phyloP scores from a whole-genome alignment of 2,797 vertebrate genomes.

The Centroberyx gerrardi region DNA sequence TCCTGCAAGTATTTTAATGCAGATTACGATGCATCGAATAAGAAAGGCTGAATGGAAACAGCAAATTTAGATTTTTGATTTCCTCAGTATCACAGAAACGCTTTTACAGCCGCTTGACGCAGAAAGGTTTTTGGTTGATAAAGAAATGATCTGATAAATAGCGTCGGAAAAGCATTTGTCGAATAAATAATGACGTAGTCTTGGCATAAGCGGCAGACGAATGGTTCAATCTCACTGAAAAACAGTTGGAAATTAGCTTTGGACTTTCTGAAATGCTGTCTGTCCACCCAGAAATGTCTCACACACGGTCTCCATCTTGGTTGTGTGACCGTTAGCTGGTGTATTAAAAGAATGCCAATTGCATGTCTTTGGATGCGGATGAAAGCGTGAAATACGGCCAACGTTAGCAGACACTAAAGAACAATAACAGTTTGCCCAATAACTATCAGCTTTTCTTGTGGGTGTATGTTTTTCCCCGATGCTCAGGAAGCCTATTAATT shows the following conservation, averaged over 20 bases:
- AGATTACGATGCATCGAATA: too few relatives aligned
- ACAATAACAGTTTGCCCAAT: background rate
- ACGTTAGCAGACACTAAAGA: slow-evolving; percentile 42
- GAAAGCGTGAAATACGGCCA: too few relatives aligned
- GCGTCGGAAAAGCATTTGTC: too few relatives aligned
- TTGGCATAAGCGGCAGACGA: too few relatives aligned
- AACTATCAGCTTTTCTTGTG: slow-evolving; percentile 47
- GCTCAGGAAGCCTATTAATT: slow-evolving; percentile 56
- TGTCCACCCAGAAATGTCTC: slow-evolving; percentile 1
- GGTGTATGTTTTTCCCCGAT: slow-evolving; percentile 26
- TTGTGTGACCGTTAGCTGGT: too few relatives aligned
- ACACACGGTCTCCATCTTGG: background rate
- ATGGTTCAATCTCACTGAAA: background rate
- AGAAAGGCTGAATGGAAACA: too few relatives aligned
- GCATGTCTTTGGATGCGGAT: too few relatives aligned
- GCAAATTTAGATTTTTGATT: too few relatives aligned
- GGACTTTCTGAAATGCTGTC: background rate
- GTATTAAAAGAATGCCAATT: too few relatives aligned
- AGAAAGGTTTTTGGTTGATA: background rate
- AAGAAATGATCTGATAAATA: background rate
- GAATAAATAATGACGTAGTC: too few relatives aligned
- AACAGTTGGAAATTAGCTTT: background rate
- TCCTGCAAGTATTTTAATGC: too few relatives aligned
- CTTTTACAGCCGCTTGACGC: background rate
- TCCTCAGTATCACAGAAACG: background rate